Evolutionary conservation across 1,140 invertebrate species (phyloP), one percentile per base, ranked within the genome.

Genomic region (Papilio polyxenes): DNA sequence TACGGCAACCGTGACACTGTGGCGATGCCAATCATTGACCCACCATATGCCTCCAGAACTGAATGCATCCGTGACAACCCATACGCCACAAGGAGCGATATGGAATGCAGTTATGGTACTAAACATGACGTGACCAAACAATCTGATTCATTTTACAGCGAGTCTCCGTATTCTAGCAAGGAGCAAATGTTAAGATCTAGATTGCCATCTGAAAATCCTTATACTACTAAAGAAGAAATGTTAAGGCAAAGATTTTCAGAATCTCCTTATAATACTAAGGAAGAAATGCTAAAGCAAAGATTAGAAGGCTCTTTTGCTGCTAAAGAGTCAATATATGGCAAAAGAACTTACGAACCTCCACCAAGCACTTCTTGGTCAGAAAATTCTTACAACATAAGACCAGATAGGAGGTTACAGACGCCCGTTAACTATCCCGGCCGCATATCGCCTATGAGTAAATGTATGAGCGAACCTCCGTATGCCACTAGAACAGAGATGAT

Each of bases 161-260:
- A 94, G 83, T 91, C 91, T n/a, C 92, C 93, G 15, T 95, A 95
- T 88, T 89, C 92, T 65, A 94, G 92, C 81, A 95, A 95, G 88
- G 94, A 95, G 82, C 94, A 95, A 83, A 92, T 95, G 89, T 81
- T 94, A 48, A 88, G 90, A 85, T 88, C 93, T 69, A 90, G 93
- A 87, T 89, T 94, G 84, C 86, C 85, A 17, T 81, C 89, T 69
- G 95, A 95, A 85, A 94, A 88, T 83, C 90, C 93, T 13, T 95
- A 95, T 83, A 84, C 89, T n/a, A 94, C 94, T 77, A 95, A 95
- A 86, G 94, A 95, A 86, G 94, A 94, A 80, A 95, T 95, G 93
- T 86, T 94, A 74, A 86, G 92, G 77, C 92, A 94, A 82, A 91
- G 93, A 85, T 93, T 93, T 85, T 94, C 93, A 53, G 95, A 95